Evolutionary conservation across 2,113 vertebrate genomes (phyloP), one percentile per base, ranked within the genome.

Genomic region (Nettapus auritus): DNA sequence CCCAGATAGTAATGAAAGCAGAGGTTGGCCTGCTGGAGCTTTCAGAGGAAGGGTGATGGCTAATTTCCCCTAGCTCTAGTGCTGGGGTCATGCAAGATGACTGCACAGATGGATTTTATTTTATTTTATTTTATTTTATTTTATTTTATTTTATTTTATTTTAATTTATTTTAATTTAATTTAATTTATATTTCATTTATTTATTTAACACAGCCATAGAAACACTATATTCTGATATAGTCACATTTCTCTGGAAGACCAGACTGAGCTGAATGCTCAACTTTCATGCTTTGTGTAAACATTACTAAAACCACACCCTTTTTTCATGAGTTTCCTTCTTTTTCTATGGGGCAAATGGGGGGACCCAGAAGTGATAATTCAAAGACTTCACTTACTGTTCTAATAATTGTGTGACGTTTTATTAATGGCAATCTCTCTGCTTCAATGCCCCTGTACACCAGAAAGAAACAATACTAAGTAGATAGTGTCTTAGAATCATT

Each of bases 241-340:
- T 44, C 48, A 46, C 8, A 29, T 68, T 38, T 87, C 62, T 76
- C 48, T 85, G 78, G 36, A 89, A 94, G 34, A 74, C 55, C 55
- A 64, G 20, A 91, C 62, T 84, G 80, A 93, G 80, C 64, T 80
- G 90, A 64, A 90, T 88, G 28, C 56, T 94, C 82, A 89, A 33
- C 34, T 40, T 40, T 11, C 13, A 40, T 40, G 20, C 46, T 95
- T 87, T 63, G 46, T 85, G 63, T 85, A 84, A 95, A 67, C 36
- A 33, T 55, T 34, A 66, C 53, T 87, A 11, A 89, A 89, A 87
- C 1, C 31, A 64, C 44, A 46, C 23, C 31, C n/a, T 80, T 89
- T 75, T 75, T 59, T 67, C 69, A 9, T 57, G 46, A 74, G 60
- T 93, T 86, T 53, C 13, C 40, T 73, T 19, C 52, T 83, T 88